Evolutionary conservation across 2,113 vertebrate genomes (phyloP), one percentile per base, ranked within the genome.

Genomic region (Pangasianodon hypophthalmus): DNA sequence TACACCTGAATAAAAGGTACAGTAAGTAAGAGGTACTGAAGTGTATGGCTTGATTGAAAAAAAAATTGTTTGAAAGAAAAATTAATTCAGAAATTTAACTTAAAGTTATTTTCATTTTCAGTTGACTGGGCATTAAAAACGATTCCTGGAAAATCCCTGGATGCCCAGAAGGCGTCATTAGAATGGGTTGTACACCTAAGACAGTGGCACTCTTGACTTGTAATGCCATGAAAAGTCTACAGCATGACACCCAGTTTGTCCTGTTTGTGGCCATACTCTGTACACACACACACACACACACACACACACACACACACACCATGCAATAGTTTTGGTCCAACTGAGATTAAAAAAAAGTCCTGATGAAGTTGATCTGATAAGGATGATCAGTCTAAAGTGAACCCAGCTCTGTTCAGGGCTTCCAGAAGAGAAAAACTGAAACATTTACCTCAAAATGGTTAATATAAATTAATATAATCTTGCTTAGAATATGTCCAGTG

Each of bases 1-100:
- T 94, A 96, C 96, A 97, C 97, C 97, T 97, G 95, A 96, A 96
- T 94, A 95, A 95, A 96, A 95, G 96, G 94, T 96, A 95, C 95
- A 94, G 96, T 93, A 90, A 85, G 62, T 86, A 92, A 97, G 98
- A 99, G 98, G 98, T 99, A 98, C 97, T 97, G 97, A 97, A 96
- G 96, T 97, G 97, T 99, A 99, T 99, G 98, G 98, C 98, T 99
- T 99, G 96, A 96, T 96, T 94, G 93, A 94, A 95, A 94, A 92
- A 92, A 93, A 92, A 90, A 8, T 60, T 92, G 90, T 88, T 41
- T 44, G 60, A 88, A n/a, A 90, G 89, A 91, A 86, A 86, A 88
- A 56, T 93, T 89, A 88, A 90, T 93, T 93, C 87, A 94, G 91
- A 92, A 92, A 94, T 93, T 92, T 87, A 93, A 93, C 92, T 91